phyloP scores from a whole-genome alignment of 1,140 invertebrate species.

The Drosophila trapezifrons region DNA sequence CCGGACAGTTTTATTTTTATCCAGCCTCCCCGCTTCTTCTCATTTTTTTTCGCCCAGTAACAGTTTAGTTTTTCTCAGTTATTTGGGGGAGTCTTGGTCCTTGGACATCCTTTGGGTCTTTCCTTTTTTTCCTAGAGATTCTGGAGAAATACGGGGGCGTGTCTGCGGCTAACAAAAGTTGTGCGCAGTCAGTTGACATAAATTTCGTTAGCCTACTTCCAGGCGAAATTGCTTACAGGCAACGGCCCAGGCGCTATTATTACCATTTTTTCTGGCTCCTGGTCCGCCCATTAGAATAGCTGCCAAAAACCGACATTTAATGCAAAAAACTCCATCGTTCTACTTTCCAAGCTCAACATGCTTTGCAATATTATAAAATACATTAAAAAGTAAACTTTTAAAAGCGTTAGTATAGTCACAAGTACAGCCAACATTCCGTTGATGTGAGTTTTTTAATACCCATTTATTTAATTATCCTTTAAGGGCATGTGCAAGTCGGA shows the following conservation, averaged over 20 bases:
- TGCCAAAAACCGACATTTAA: conserved; percentile 60
- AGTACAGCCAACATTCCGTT: background rate
- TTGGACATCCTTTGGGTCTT: conserved; percentile 10
- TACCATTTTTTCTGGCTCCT: conserved; percentile 16
- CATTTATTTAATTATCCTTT: conserved; percentile 5
- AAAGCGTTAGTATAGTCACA: background rate
- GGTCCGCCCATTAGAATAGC: conserved; percentile 15
- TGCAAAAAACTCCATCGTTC: conserved; percentile 59
- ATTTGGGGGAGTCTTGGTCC: conserved; percentile 19
- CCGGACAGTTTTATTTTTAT: conserved; percentile 72
- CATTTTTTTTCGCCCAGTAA: conserved; percentile 17
- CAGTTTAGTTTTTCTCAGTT: conserved; percentile 46
- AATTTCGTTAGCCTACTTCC: conserved; percentile 81
- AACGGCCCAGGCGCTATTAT: conserved; percentile 65
- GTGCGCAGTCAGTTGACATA: conserved; percentile 82
- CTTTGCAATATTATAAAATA: conserved; percentile 3
- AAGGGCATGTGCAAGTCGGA: conserved; percentile 11
- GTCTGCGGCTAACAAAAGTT: conserved; percentile 71
- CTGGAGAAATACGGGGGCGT: conserved; percentile 10
- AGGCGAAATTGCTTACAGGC: conserved; percentile 69
- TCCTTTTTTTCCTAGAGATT: background rate
- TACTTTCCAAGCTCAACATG: conserved; percentile 34
- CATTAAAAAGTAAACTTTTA: background rate
- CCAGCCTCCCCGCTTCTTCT: conserved; percentile 2
- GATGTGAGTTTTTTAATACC: background rate